These are phyloP conservation scores for Bubo bubo DNA, from an alignment of 2,113 vertebrate species.

Conservation along the genomic window DNA sequence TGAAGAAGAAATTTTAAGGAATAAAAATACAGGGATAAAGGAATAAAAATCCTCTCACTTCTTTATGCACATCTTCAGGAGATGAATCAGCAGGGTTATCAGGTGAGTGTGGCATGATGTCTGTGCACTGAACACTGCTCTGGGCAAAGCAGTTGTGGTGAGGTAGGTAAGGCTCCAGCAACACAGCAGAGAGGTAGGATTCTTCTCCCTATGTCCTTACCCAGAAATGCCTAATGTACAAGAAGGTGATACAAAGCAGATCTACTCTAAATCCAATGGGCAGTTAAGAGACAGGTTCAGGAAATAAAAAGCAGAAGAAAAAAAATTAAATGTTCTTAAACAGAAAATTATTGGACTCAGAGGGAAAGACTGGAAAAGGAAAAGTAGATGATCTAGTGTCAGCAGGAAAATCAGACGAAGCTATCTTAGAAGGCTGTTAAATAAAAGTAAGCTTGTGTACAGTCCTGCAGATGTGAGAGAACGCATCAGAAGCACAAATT, in stretches of 20 bases:
- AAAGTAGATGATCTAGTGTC: neutral
- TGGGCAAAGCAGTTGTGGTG: neutral
- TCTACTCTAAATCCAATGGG: neutral
- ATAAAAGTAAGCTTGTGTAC: neutral
- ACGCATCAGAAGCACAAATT: neutral
- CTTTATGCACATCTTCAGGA: neutral
- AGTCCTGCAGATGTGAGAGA: neutral
- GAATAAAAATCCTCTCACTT: neutral
- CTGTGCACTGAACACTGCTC: neutral
- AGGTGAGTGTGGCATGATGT: neutral
- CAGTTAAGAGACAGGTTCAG: neutral
- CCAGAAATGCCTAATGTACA: neutral
- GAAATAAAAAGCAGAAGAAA: neutral
- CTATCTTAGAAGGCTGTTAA: neutral
- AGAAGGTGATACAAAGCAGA: neutral
- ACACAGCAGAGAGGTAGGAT: neutral
- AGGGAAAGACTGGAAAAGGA: neutral
- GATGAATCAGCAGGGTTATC: neutral
- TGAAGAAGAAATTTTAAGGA: neutral
- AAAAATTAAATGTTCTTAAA: neutral
- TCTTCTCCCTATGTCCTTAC: neutral
- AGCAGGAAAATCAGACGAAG: neutral
- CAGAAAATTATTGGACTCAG: neutral
- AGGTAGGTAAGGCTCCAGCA: neutral
- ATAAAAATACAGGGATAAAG: neutral